These are phyloP conservation scores for Apamea crenata DNA, from an alignment of 2,888 invertebrate species.

Conservation along the genomic window DNA sequence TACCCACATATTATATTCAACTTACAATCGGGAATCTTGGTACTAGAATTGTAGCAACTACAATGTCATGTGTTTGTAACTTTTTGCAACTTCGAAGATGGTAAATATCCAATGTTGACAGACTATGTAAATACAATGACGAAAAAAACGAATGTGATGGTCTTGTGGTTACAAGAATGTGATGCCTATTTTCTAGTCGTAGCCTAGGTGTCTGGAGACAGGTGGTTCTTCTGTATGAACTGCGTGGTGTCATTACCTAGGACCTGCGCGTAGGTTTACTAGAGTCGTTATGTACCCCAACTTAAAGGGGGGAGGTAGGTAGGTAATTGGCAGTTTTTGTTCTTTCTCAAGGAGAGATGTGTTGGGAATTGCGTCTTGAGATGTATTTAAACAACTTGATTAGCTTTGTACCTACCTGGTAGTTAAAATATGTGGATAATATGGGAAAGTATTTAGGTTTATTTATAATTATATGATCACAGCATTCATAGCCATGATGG, in stretches of 20 bases:
- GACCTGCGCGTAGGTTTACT: slow-evolving; percentile 77
- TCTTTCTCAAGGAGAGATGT: slow-evolving; percentile 42
- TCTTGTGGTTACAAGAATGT: background rate
- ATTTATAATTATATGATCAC: background rate
- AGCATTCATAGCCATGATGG: background rate
- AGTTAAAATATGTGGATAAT: background rate
- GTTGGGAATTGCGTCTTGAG: slow-evolving; percentile 26
- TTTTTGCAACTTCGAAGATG: background rate
- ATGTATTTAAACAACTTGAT: slow-evolving; percentile 24
- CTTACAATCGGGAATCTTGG: background rate
- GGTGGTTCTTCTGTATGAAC: slow-evolving; percentile 28
- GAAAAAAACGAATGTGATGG: background rate
- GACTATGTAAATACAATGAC: background rate
- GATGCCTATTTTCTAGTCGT: too few species aligned
- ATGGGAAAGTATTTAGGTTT: background rate
- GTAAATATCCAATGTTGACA: background rate
- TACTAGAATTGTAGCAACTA: background rate
- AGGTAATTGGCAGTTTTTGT: slow-evolving; percentile 58
- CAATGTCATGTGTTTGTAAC: background rate
- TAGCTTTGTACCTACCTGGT: background rate
- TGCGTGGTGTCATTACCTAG: slow-evolving; percentile 82
- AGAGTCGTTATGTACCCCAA: slow-evolving; percentile 63
- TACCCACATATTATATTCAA: background rate
- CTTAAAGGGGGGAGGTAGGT: slow-evolving; percentile 46
- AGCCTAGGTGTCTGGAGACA: background rate